These are phyloP conservation scores for Pomatorhinus ruficollis DNA, from an alignment of 2,113 vertebrate genomes.

Conservation along the genomic window DNA sequence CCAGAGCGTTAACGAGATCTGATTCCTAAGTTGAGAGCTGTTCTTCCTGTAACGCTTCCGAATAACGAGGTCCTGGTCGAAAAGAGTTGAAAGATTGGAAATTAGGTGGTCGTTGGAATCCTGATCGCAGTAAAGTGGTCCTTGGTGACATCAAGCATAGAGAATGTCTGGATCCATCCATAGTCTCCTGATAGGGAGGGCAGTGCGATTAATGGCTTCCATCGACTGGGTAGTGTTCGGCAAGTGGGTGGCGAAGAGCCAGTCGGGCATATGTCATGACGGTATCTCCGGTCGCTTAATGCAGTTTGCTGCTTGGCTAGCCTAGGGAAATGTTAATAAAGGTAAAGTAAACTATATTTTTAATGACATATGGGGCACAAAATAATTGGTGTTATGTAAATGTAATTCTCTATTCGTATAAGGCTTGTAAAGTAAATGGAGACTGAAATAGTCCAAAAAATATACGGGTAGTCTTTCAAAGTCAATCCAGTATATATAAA, in stretches of 20 bases:
- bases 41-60: constrained; percentile 86
- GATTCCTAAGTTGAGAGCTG: constrained; percentile 87
- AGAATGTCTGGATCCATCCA: constrained; percentile 91
- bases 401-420: constrained; percentile 68
- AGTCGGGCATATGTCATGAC: constrained; percentile 89
- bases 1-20: constrained; percentile 85
- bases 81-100: constrained; percentile 83
- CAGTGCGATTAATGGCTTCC: constrained; percentile 87
- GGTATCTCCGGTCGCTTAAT: constrained; percentile 85
- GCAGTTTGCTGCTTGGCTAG: constrained; percentile 86
- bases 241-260: constrained; percentile 88
- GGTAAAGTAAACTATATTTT: constrained; percentile 87
- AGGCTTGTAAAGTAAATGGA: constrained; percentile 40
- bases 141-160: constrained; percentile 92
- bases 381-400: constrained; percentile 78
- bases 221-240: constrained; percentile 84
- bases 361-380: constrained; percentile 85
- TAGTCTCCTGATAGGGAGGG: constrained; percentile 87
- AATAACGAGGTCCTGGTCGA: constrained; percentile 84
- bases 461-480: constrained; percentile 61
- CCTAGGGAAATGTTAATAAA: constrained; percentile 86
- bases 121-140: constrained; percentile 87
- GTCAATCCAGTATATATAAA: constrained; percentile 53
- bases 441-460: constrained; percentile 48
- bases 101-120: constrained; percentile 87